Conservation (phyloP, 2,113 vertebrate genomes). For the Otocyon megalotis region DNA sequence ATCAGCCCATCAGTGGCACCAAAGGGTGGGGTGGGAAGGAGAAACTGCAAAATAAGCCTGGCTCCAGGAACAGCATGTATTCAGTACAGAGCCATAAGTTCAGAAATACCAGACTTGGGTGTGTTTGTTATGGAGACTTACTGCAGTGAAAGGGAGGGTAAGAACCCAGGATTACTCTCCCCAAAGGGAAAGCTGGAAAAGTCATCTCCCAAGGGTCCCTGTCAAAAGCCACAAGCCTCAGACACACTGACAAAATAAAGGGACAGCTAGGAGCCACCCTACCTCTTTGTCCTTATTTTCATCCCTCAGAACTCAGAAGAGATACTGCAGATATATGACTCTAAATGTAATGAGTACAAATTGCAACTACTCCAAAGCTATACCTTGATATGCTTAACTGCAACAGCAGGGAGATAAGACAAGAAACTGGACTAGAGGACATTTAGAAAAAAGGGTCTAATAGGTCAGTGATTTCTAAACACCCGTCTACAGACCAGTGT, state of each 20-base stretch:
- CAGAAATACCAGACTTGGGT: slow-evolving; percentile 75
- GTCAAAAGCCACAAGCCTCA: slow-evolving; percentile 45
- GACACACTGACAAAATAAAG: slow-evolving; percentile 67
- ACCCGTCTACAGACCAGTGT: neutral
- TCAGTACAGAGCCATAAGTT: slow-evolving; percentile 13
- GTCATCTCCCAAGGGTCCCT: slow-evolving; percentile 25
- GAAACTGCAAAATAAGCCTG: neutral
- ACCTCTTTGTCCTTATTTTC: slow-evolving; percentile 43
- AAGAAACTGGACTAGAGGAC: slow-evolving; percentile 63
- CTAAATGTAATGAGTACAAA: slow-evolving; percentile 71
- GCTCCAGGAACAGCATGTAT: slow-evolving; percentile 51
- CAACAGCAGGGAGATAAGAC: slow-evolving; percentile 72
- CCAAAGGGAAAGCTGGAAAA: slow-evolving; percentile 58
- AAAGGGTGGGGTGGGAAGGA: neutral
- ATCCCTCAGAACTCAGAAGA: slow-evolving; percentile 52
- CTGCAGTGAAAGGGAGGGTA: neutral
- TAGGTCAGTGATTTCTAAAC: slow-evolving; percentile 28
- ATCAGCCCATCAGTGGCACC: neutral
- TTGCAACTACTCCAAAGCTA: slow-evolving; percentile 52
- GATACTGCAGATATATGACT: slow-evolving; percentile 64
- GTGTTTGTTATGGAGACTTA: slow-evolving; percentile 71
- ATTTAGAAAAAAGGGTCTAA: slow-evolving; percentile 43
- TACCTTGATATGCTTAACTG: slow-evolving; percentile 67
- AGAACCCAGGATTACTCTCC: slow-evolving; percentile 42
- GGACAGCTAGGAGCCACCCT: slow-evolving; percentile 27